phyloP scores from a whole-genome alignment of 2,113 vertebrate species.

The Dendropsophus ebraccatus region DNA sequence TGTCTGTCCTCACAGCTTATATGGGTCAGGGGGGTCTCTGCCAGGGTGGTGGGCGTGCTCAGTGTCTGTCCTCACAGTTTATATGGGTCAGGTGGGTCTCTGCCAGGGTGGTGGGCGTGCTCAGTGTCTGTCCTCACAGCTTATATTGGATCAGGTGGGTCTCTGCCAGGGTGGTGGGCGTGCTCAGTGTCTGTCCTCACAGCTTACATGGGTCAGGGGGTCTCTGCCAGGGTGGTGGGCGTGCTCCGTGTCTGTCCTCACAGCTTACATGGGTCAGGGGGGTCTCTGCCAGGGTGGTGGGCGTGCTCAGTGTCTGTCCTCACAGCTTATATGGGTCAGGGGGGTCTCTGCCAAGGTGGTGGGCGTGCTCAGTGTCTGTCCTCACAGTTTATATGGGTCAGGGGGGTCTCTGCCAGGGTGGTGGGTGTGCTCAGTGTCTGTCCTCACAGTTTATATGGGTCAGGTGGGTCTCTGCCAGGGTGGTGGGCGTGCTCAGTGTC shows the following conservation, averaged over 20 bases:
- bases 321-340: too few relatives aligned
- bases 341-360: conserved; percentile 6
- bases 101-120: not conserved
- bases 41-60: not conserved
- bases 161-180: conserved; percentile 3
- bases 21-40: too few relatives aligned
- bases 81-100: too few relatives aligned
- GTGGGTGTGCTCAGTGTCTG: not conserved
- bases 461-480: conserved; percentile 4
- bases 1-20: conserved; percentile 15
- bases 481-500: not conserved
- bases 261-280: too few relatives aligned
- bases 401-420: conserved; percentile 15
- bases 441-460: too few relatives aligned
- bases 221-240: conserved; percentile 3
- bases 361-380: not conserved
- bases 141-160: too few relatives aligned
- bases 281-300: conserved; percentile 4
- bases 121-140: not conserved
- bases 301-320: not conserved
- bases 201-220: too few relatives aligned
- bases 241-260: not conserved
- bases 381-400: too few relatives aligned
- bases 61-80: conserved; percentile 1
- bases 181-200: not conserved